These are phyloP conservation scores for Drosophila simulans DNA, from an alignment of 1,140 invertebrate genomes.

Conservation along the genomic window DNA sequence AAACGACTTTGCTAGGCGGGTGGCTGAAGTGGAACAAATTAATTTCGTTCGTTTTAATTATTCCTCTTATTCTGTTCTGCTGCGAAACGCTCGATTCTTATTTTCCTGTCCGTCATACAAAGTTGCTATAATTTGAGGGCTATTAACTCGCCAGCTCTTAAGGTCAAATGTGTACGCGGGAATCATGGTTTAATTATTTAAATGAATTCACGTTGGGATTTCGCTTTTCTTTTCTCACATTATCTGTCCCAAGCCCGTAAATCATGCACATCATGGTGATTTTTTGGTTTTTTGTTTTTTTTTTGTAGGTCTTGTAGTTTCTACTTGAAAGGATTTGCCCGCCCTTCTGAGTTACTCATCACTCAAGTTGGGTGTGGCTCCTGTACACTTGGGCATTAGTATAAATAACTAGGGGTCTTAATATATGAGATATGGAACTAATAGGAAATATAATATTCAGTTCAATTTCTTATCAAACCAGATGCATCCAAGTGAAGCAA, in stretches of 20 bases:
- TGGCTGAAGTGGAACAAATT: constrained; percentile 82
- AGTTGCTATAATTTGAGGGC: constrained; percentile 68
- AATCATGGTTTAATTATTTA: constrained; percentile 76
- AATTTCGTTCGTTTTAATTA: constrained; percentile 77
- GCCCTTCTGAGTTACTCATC: neutral
- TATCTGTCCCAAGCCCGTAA: constrained; percentile 9
- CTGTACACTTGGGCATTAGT: neutral
- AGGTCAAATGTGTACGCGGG: constrained; percentile 48
- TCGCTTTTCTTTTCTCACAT: constrained; percentile 8
- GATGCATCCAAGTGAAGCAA: too few relatives aligned
- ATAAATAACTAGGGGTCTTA: neutral
- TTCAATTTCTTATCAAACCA: too few relatives aligned
- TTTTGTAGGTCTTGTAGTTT: neutral
- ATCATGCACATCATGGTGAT: constrained; percentile 49
- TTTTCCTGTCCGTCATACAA: constrained; percentile 45
- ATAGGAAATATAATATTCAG: neutral
- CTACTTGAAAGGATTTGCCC: neutral
- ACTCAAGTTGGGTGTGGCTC: constrained; percentile 1
- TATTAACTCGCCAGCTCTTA: constrained; percentile 59
- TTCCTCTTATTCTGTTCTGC: constrained; percentile 19
- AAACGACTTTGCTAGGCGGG: constrained; percentile 75
- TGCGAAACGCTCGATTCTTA: constrained; percentile 5
- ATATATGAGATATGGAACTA: neutral
- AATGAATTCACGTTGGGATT: constrained; percentile 63
- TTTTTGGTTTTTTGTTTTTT: neutral